A percentile compares a stretch with the other conserved stretches of the same genome.
Conservation (phyloP, 2,113 vertebrate species). For the Sinocyclocheilus grahami region DNA sequence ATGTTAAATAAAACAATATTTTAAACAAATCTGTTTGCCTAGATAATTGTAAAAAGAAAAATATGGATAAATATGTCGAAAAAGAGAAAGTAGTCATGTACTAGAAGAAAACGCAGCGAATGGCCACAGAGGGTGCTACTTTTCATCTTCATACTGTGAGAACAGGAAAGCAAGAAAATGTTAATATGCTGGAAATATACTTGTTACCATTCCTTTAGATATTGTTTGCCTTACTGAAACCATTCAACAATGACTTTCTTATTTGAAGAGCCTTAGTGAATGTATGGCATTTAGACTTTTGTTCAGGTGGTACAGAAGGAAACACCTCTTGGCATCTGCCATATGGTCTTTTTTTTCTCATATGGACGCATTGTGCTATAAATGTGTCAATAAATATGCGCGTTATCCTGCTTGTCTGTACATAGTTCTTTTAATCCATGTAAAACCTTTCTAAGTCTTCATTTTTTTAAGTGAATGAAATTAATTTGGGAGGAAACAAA, state of each 20-base stretch:
- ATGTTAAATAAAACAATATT: slow-evolving; percentile 48
- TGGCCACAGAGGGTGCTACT: slow-evolving; percentile 75
- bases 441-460: slow-evolving; percentile 30
- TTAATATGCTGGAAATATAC: slow-evolving; percentile 85
- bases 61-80: slow-evolving; percentile 25
- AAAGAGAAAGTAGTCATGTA: slow-evolving; percentile 29
- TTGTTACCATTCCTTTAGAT: slow-evolving; percentile 91
- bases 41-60: slow-evolving; percentile 36
- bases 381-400: slow-evolving; percentile 89
- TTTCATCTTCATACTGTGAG: slow-evolving; percentile 73
- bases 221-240: slow-evolving; percentile 88
- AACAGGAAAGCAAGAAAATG: slow-evolving; percentile 71
- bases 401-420: slow-evolving; percentile 70
- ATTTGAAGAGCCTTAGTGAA: slow-evolving; percentile 88
- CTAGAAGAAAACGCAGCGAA: slow-evolving; percentile 28
- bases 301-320: slow-evolving; percentile 81
- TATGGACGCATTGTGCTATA: slow-evolving; percentile 83
- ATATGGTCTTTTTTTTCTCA: slow-evolving; percentile 81
- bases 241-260: slow-evolving; percentile 54
- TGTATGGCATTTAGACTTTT: slow-evolving; percentile 87
- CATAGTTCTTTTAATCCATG: slow-evolving; percentile 46
- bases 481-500: slow-evolving; percentile 28
- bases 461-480: slow-evolving; percentile 39
- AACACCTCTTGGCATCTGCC: slow-evolving; percentile 80
- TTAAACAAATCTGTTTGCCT: slow-evolving; percentile 44